These are phyloP conservation scores for Oplegnathus fasciatus DNA, from an alignment of 2,113 vertebrate genomes.

Conservation along the genomic window DNA sequence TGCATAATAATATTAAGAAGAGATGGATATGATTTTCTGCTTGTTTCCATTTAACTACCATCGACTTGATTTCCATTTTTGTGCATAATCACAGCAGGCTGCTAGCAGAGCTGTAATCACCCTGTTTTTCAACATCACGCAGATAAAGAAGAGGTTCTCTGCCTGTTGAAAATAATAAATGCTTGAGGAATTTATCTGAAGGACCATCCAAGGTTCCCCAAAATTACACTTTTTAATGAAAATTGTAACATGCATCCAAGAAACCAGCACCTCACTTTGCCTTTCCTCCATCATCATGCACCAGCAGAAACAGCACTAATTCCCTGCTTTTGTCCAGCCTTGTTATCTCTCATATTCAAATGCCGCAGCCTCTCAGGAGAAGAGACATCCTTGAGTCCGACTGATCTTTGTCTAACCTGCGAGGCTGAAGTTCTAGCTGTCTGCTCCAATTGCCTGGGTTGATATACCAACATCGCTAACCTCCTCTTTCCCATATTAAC, in stretches of 20 bases:
- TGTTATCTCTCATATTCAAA: slow-evolving; percentile 53
- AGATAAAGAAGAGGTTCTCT: slow-evolving; percentile 1
- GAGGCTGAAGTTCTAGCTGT: slow-evolving; percentile 44
- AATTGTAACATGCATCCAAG: not conserved
- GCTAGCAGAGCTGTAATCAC: not conserved
- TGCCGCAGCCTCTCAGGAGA: slow-evolving; percentile 35
- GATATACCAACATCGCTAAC: slow-evolving; percentile 23
- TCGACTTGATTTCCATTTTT: slow-evolving; percentile 27
- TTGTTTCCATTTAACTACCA: slow-evolving; percentile 22
- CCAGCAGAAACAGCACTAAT: slow-evolving; percentile 24
- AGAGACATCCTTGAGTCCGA: slow-evolving; percentile 50
- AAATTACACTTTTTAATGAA: slow-evolving; percentile 19
- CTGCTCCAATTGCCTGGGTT: slow-evolving; percentile 36
- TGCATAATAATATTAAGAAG: slow-evolving; percentile 23
- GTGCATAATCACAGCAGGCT: slow-evolving; percentile 12
- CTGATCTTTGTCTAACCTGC: slow-evolving; percentile 55
- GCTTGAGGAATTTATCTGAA: not conserved
- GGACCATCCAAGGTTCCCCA: slow-evolving; percentile 9
- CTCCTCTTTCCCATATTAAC: slow-evolving; percentile 54
- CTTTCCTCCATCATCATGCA: slow-evolving; percentile 11
- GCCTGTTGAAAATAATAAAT: slow-evolving; percentile 10
- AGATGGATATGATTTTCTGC: slow-evolving; percentile 5
- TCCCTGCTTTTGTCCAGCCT: slow-evolving; percentile 32
- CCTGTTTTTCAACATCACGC: not conserved
- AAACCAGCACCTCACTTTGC: not conserved